Evolutionary conservation across 2,797 vertebrate genomes (phyloP).

Genomic region (Rousettus madagascariensis): DNA sequence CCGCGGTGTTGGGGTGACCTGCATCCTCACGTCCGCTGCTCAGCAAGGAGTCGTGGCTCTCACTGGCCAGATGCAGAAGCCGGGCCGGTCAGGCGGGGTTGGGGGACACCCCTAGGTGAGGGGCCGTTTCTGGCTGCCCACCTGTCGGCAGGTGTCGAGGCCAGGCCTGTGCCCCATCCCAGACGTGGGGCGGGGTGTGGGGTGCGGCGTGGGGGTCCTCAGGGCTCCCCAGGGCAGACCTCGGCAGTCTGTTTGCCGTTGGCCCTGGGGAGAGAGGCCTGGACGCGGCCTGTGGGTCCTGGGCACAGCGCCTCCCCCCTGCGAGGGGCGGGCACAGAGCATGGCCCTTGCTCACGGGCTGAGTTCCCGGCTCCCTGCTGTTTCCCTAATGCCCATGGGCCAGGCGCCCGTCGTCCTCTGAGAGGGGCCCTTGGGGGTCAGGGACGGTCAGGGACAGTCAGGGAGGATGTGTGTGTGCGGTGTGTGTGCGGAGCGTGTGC

Average conservation of each 20-base stretch:
- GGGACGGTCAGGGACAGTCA: too few relatives aligned
- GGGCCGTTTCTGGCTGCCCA: neutral
- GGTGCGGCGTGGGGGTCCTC: neutral
- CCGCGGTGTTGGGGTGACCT: accelerated
- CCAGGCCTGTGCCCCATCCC: neutral
- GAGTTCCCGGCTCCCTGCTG: neutral
- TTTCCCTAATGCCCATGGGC: neutral
- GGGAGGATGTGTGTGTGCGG: accelerated
- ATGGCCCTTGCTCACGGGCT: too few relatives aligned
- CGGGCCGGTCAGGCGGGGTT: neutral
- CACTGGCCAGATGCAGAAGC: neutral
- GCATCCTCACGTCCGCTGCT: accelerated
- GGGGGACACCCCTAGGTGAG: neutral
- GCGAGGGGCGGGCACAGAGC: neutral
- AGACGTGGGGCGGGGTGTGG: neutral
- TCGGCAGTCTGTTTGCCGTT: neutral
- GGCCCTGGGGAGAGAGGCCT: neutral
- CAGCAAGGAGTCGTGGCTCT: neutral
- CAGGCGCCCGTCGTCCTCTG: neutral
- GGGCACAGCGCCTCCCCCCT: too few relatives aligned
- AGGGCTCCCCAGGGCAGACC: neutral
- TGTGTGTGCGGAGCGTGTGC: accelerated
- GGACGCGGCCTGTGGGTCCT: neutral
- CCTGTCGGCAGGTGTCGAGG: neutral
- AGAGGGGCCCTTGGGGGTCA: too few relatives aligned